phyloP scores from a whole-genome alignment of 2,888 invertebrate genomes.

The Tachina fera region DNA sequence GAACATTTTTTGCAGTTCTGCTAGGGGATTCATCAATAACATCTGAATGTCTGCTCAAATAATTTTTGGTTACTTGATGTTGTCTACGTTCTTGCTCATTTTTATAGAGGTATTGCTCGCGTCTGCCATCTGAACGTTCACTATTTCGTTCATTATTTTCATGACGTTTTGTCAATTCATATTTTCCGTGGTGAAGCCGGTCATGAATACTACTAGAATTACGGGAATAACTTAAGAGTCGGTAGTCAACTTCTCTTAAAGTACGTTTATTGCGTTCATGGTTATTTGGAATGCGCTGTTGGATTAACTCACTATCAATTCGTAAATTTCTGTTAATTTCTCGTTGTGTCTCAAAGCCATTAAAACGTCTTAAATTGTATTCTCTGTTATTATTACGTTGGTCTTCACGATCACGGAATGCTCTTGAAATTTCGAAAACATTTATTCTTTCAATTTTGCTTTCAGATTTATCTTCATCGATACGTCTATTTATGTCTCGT shows the following conservation, averaged over 20 bases:
- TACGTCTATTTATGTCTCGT: not conserved
- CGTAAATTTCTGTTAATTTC: not conserved
- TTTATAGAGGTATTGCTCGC: too few species aligned
- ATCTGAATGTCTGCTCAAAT: not conserved
- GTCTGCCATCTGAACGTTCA: not conserved
- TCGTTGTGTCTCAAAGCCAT: not conserved
- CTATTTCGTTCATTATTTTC: not conserved
- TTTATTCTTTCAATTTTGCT: not conserved
- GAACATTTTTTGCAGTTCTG: not conserved
- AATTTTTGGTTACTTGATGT: not conserved
- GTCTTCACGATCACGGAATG: not conserved
- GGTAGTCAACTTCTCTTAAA: too few species aligned
- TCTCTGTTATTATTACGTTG: not conserved
- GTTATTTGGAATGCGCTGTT: constrained; percentile 1
- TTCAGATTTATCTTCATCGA: not conserved
- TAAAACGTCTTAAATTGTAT: not conserved
- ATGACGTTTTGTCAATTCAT: not conserved
- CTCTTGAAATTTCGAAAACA: not conserved
- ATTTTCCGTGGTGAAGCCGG: not conserved
- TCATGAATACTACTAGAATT: not conserved
- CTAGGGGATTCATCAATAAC: not conserved
- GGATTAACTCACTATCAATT: not conserved
- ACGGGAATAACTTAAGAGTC: not conserved
- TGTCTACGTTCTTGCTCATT: not conserved
- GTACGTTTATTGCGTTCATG: constrained; percentile 7